phyloP scores from a whole-genome alignment of 2,113 vertebrate genomes.

The Helogale parvula region DNA sequence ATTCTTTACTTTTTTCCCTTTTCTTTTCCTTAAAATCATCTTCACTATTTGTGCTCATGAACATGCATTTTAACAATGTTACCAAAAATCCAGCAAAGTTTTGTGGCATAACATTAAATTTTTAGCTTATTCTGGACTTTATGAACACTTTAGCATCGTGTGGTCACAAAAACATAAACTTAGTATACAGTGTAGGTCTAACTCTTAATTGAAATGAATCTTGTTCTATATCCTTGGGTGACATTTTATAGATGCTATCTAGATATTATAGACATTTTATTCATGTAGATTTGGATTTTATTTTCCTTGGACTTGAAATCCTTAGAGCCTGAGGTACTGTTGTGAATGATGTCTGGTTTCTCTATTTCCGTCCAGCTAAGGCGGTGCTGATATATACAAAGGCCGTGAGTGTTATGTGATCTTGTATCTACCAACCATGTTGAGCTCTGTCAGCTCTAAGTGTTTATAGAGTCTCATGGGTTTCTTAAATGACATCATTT shows the following conservation, averaged over 20 bases:
- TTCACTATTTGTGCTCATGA: neutral
- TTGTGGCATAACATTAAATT: neutral
- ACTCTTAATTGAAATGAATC: neutral
- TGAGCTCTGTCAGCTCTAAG: neutral
- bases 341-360: neutral
- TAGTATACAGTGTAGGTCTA: neutral
- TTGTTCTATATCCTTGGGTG: neutral
- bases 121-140: neutral
- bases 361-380: neutral
- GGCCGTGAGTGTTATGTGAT: neutral
- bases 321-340: neutral
- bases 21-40: neutral
- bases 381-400: neutral
- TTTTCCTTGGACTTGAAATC: neutral
- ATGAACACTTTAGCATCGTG: neutral
- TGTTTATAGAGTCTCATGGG: neutral
- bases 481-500: neutral
- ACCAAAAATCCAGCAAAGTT: neutral
- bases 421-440: accelerated
- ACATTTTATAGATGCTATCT: neutral
- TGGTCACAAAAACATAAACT: neutral
- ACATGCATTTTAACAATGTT: neutral
- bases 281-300: neutral
- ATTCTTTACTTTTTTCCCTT: too few species aligned
- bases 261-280: neutral